phyloP scores from a whole-genome alignment of 2,113 vertebrate genomes.

The Passer domesticus region DNA sequence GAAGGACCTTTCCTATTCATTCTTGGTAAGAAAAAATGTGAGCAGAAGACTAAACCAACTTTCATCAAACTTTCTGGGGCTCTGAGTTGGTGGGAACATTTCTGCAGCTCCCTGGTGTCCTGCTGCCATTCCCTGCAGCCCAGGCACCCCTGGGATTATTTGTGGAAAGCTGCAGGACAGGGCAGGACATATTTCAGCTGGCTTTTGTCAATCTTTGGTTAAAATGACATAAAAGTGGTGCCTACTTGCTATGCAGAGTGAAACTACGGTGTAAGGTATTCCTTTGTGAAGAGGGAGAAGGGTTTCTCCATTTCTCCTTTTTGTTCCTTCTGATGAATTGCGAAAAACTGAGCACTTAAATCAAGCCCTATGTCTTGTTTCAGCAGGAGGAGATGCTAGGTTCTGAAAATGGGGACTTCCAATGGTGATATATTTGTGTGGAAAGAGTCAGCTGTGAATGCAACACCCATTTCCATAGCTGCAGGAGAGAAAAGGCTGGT shows the following conservation, averaged over 20 bases:
- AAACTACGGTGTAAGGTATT: not conserved
- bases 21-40: not conserved
- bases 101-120: not conserved
- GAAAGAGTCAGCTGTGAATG: not conserved
- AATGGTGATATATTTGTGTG: not conserved
- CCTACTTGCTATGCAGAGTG: not conserved
- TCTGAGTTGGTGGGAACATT: not conserved
- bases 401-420: not conserved
- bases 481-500: not conserved
- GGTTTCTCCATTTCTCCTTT: not conserved
- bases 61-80: not conserved
- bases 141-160: not conserved
- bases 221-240: not conserved
- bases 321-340: not conserved
- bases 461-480: not conserved
- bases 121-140: rapidly evolving
- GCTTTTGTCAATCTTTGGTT: not conserved
- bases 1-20: not conserved
- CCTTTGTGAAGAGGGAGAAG: not conserved
- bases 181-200: not conserved
- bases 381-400: not conserved
- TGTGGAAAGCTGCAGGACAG: not conserved
- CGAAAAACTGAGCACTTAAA: not conserved
- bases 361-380: not conserved
- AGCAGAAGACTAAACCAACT: not conserved